Conservation (phyloP, 1,140 invertebrate species). For the Ostrea denselamellosa region DNA sequence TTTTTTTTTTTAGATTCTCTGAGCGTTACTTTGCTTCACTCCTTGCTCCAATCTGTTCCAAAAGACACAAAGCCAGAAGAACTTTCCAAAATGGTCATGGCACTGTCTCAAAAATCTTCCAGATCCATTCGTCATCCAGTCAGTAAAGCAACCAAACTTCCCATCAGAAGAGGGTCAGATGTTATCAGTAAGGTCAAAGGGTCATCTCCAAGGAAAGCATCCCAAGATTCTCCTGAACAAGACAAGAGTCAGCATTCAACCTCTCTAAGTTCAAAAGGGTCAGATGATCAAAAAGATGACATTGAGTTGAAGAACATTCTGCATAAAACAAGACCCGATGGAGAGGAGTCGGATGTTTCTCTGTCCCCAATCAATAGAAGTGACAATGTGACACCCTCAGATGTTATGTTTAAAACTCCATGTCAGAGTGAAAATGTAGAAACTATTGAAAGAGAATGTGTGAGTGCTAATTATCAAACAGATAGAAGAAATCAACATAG, state of each 20-base stretch:
- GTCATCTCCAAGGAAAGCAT: constrained; percentile 19
- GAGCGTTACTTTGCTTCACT: not conserved
- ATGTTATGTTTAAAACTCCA: constrained; percentile 11
- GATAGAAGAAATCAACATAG: not conserved
- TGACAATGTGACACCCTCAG: constrained; percentile 39
- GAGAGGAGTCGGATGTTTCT: constrained; percentile 54
- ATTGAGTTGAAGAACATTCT: constrained; percentile 27
- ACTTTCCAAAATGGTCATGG: constrained; percentile 47
- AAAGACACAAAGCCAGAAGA: constrained; percentile 2
- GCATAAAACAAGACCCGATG: constrained; percentile 56
- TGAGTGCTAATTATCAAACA: not conserved
- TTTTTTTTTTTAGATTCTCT: constrained; percentile 32
- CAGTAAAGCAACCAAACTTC: constrained; percentile 40
- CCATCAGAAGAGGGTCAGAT: constrained; percentile 49
- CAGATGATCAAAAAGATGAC: not conserved
- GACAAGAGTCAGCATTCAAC: not conserved
- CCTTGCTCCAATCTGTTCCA: not conserved
- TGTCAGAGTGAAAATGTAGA: not conserved
- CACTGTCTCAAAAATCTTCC: constrained; percentile 46
- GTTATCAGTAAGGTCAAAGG: constrained; percentile 31
- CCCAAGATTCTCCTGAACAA: not conserved
- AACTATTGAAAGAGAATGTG: not conserved
- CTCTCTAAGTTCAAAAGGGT: constrained; percentile 8
- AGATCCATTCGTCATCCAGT: not conserved
- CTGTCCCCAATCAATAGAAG: constrained; percentile 32